Base-by-base conservation (phyloP, 2,888 invertebrate species). In the Nephrotoma flavescens region DNA sequence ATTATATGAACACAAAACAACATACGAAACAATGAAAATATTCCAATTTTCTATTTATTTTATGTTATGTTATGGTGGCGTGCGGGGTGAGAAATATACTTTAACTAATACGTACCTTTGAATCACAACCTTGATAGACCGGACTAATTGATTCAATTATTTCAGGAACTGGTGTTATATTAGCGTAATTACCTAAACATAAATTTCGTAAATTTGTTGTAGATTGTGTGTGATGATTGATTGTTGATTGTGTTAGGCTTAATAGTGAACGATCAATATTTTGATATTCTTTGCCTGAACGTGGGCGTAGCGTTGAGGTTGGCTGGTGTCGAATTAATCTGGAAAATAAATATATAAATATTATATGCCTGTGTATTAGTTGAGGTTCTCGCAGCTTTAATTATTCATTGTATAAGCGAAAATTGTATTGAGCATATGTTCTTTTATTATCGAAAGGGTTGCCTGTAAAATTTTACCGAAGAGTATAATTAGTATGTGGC, bases 241-340 rank as follows among this genome's bases (percentile, higher is more conserved):
- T 84, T 41, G 84, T 94, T 91, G 89, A 31, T 87, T 88, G 88
- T 9, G 88, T 88, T 52, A 89, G 84, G 4, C 88, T 87, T n/a
- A 89, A 87, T 12, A 94, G 93, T 87, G 95, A 94, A 88, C 95
- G 92, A 91, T 97, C 97, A 89, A 97, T 93, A 90, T 96, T 95
- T 90, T 96, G 95, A 91, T 97, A 97, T 91, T 97, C 97, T 90
- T 96, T 96, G 83, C 97, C 97, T 2, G 96, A 96, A 6, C 97
- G 94, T 0, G 97, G 97, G 88, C 97, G 94, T 86, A 97, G 92
- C 0, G 96, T 96, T 87, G 95, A 94, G 85, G 94, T 93, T 4
- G 90, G 91, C 87, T 92, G 92, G 42, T 84, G 84, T 85, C 89
- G 88, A 42, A 89, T 87, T 83, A 89, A 87, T 87, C 89, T 89